These are phyloP conservation scores for Apodemia duryi DNA, from an alignment of 2,888 invertebrate genomes.

Conservation along the genomic window DNA sequence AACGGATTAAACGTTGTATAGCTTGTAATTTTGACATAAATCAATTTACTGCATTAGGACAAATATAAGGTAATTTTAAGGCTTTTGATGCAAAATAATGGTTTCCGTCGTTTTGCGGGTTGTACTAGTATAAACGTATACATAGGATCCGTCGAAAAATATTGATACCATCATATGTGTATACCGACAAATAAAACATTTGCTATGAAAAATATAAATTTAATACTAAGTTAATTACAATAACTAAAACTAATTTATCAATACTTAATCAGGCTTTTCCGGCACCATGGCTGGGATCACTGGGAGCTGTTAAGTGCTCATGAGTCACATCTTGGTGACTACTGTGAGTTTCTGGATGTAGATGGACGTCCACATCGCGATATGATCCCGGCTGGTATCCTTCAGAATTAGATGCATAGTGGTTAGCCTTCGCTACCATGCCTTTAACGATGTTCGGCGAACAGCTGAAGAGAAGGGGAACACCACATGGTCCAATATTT, in stretches of 20 bases:
- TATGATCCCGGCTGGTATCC: constrained; percentile 35
- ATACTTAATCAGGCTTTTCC: constrained; percentile 6
- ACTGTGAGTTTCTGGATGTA: constrained; percentile 24
- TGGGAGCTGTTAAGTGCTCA: not conserved
- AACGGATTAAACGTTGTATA: too few species aligned
- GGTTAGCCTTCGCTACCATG: constrained; percentile 41
- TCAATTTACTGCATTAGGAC: too few species aligned
- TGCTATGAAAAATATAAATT: not conserved
- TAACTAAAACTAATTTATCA: constrained; percentile 40
- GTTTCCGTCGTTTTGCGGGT: too few species aligned
- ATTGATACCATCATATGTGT: too few species aligned
- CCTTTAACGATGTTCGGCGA: constrained; percentile 58
- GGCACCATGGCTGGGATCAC: constrained; percentile 7
- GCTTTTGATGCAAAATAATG: too few species aligned
- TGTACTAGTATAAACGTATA: too few species aligned
- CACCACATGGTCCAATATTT: constrained; percentile 50
- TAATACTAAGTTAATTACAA: constrained; percentile 1
- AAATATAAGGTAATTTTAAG: too few species aligned
- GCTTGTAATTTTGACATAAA: too few species aligned
- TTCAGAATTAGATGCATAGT: constrained; percentile 28
- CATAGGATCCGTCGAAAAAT: too few species aligned
- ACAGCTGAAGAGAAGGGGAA: constrained; percentile 64
- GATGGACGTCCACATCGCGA: constrained; percentile 42
- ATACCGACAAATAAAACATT: constrained; percentile 3
- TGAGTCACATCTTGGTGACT: not conserved